Percentiles rank a stretch among this genome's conserved stretches.
Evolutionary conservation across 92 coral and sea anemone genomes (phyloP).

Genomic region (Metridium senile): DNA sequence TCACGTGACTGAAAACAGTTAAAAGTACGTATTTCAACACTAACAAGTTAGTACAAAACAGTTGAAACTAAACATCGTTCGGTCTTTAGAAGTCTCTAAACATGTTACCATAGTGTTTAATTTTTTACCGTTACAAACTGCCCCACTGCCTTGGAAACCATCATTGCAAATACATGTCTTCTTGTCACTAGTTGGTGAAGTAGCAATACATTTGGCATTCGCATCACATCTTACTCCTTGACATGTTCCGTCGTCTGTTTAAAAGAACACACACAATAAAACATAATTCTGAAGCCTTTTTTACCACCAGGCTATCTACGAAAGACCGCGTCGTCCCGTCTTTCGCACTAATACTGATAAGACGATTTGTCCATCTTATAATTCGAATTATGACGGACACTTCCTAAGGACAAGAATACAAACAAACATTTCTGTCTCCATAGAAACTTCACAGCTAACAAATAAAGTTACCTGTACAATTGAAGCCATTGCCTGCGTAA

Average conservation of each 20-base stretch:
- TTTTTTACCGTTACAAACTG: conserved; percentile 57
- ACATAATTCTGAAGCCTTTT: background rate
- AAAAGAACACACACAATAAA: background rate
- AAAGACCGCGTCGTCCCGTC: too few species aligned
- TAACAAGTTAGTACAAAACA: too few species aligned
- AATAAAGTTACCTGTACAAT: conserved; percentile 53
- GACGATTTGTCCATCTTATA: too few species aligned
- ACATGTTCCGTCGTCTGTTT: conserved; percentile 79
- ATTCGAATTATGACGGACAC: too few species aligned
- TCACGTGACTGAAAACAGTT: too few species aligned
- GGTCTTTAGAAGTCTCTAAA: too few species aligned
- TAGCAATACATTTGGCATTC: conserved; percentile 63
- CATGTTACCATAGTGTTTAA: background rate
- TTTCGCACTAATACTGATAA: too few species aligned
- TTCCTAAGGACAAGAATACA: background rate
- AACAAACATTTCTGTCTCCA: too few species aligned
- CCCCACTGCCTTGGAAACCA: conserved; percentile 75
- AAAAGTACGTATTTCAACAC: too few species aligned
- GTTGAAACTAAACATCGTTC: too few species aligned
- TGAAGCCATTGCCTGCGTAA: conserved; percentile 46
- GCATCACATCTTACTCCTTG: conserved; percentile 63
- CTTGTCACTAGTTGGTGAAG: conserved; percentile 50
- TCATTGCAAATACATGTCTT: conserved; percentile 67
- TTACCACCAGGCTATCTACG: too few species aligned
- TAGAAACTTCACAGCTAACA: too few species aligned